Percentiles rank a stretch among this genome's conserved stretches.
Conservation (phyloP, 2,888 invertebrate species). For the Acleris literana region DNA sequence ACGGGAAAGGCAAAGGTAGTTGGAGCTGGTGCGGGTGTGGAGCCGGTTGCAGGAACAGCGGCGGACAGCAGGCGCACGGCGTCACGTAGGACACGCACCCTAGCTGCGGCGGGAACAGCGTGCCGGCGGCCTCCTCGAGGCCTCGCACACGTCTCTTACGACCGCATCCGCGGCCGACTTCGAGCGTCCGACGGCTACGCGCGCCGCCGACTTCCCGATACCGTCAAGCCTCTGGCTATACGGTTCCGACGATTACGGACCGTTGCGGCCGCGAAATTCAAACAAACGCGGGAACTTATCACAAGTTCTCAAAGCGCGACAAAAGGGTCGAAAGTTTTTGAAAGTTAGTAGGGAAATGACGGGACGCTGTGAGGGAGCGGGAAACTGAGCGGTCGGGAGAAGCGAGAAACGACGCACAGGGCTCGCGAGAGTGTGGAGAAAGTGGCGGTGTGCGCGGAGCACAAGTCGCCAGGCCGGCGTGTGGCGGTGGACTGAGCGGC, state of each 20-base stretch:
- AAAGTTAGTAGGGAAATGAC: constrained; percentile 55
- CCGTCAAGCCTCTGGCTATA: constrained; percentile 37
- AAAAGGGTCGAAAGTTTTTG: constrained; percentile 60
- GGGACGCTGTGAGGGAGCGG: constrained; percentile 69
- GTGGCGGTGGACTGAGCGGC: constrained; percentile 71
- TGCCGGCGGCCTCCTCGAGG: constrained; percentile 83
- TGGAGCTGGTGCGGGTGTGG: constrained; percentile 73
- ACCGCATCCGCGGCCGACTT: constrained; percentile 80
- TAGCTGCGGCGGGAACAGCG: constrained; percentile 83
- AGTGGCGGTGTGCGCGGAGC: constrained; percentile 81
- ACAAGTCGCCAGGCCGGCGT: constrained; percentile 75
- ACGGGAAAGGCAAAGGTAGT: constrained; percentile 75
- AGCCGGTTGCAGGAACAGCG: constrained; percentile 76
- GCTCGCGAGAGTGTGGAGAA: constrained; percentile 80
- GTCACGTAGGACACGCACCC: constrained; percentile 83
- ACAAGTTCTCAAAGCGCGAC: constrained; percentile 58
- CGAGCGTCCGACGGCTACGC: constrained; percentile 70
- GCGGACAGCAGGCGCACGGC: constrained; percentile 80
- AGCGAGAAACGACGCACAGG: constrained; percentile 79
- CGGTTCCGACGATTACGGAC: constrained; percentile 38
- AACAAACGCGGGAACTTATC: constrained; percentile 61
- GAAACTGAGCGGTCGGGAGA: constrained; percentile 76
- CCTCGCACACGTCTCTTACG: constrained; percentile 78
- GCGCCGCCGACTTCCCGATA: constrained; percentile 66
- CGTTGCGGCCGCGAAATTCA: constrained; percentile 42